These are phyloP conservation scores for Onychorhynchus coronatus DNA, from an alignment of 2,113 vertebrate genomes.

Conservation along the genomic window DNA sequence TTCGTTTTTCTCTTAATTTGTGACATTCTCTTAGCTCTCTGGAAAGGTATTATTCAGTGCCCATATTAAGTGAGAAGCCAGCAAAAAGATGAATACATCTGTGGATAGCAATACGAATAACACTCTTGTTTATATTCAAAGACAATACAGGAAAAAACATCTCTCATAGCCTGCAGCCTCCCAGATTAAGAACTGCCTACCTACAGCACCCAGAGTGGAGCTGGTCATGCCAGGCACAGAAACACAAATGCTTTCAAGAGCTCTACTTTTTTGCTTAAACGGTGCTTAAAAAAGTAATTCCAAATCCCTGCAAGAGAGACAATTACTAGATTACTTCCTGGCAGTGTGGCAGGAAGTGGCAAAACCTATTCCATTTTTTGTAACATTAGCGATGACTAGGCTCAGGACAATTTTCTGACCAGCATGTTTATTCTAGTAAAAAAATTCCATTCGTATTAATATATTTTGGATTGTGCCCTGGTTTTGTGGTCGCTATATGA, in stretches of 20 bases:
- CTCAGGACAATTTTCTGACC: not conserved
- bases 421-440: not conserved
- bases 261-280: not conserved
- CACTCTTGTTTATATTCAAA: not conserved
- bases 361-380: not conserved
- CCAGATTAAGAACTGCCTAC: not conserved
- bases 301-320: not conserved
- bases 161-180: not conserved
- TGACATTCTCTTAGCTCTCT: not conserved
- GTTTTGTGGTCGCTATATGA: not conserved
- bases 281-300: not conserved
- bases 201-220: not conserved
- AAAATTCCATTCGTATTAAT: not conserved
- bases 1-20: not conserved
- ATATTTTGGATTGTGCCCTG: not conserved
- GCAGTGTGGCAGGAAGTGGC: not conserved
- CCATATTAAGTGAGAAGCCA: not conserved
- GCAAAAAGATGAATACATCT: not conserved
- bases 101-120: not conserved
- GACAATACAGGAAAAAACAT: not conserved
- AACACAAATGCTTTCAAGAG: fast-evolving
- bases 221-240: not conserved
- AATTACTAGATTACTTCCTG: not conserved
- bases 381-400: not conserved
- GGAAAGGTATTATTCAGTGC: not conserved